phyloP scores from a whole-genome alignment of 2,113 vertebrate genomes.

The Urocitellus parryii region DNA sequence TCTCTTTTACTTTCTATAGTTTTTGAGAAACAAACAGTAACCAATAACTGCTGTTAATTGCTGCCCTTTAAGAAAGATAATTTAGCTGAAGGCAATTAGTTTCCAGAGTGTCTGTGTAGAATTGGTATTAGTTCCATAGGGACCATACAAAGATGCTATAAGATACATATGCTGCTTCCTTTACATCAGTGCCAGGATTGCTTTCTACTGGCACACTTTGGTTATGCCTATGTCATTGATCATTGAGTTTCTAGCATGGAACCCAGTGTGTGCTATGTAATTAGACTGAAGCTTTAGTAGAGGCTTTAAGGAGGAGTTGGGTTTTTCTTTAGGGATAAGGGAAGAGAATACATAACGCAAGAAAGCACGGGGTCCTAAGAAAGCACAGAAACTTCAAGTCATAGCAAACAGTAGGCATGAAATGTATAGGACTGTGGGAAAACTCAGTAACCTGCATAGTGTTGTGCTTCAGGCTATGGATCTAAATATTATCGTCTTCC shows the following conservation, averaged over 20 bases:
- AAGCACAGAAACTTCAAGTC: neutral
- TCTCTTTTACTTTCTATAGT: neutral
- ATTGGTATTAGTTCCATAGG: neutral
- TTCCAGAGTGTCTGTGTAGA: neutral
- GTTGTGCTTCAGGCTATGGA: neutral
- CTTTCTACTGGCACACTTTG: neutral
- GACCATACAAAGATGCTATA: neutral
- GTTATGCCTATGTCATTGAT: neutral
- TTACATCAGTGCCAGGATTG: neutral
- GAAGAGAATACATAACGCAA: neutral
- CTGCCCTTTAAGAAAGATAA: neutral
- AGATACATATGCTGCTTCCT: neutral
- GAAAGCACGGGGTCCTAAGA: neutral
- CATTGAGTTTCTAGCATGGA: neutral
- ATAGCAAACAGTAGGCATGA: neutral
- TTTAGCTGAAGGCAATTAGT: neutral
- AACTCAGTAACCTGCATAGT: neutral
- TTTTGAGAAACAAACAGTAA: neutral
- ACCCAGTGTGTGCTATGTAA: neutral
- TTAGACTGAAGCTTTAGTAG: neutral
- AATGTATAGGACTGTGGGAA: accelerated
- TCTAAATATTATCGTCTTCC: neutral
- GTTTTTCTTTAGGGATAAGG: neutral
- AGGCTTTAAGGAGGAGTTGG: neutral
- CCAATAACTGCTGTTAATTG: neutral